Conservation (phyloP, 2,113 vertebrate species). For the Strix uralensis region DNA sequence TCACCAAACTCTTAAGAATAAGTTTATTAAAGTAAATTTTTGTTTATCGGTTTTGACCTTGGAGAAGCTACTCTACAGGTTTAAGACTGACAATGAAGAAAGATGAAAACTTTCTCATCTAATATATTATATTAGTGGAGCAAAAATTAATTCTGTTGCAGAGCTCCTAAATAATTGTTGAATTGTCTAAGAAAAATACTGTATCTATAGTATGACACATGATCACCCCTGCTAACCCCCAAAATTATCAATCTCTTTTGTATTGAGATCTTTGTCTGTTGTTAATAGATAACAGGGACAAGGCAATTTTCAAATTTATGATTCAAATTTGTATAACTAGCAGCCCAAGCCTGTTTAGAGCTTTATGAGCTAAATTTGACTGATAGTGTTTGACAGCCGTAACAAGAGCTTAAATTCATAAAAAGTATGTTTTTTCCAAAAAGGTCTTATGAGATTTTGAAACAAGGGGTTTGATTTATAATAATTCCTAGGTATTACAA, state of each 20-base stretch:
- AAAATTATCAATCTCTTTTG: not conserved
- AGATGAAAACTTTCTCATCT: not conserved
- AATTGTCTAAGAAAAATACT: not conserved
- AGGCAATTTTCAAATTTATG: not conserved
- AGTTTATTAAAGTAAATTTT: not conserved
- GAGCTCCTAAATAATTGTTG: not conserved
- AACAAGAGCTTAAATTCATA: not conserved
- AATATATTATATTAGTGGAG: not conserved
- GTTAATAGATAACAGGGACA: not conserved
- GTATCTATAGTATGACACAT: not conserved
- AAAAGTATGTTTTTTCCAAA: not conserved
- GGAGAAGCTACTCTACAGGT: not conserved
- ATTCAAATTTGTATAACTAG: not conserved
- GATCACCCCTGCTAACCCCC: not conserved
- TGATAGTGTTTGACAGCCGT: not conserved
- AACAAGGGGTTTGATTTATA: not conserved
- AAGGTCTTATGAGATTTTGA: not conserved
- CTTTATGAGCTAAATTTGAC: not conserved
- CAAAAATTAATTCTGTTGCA: not conserved
- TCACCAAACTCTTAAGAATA: not conserved
- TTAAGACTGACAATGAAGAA: not conserved
- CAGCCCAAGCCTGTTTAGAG: not conserved
- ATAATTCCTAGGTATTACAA: not conserved
- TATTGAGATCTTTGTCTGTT: not conserved
- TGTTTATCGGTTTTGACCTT: not conserved